These are phyloP conservation scores for Rhinoraja longicauda DNA, from an alignment of 2,797 vertebrate species.

Conservation along the genomic window DNA sequence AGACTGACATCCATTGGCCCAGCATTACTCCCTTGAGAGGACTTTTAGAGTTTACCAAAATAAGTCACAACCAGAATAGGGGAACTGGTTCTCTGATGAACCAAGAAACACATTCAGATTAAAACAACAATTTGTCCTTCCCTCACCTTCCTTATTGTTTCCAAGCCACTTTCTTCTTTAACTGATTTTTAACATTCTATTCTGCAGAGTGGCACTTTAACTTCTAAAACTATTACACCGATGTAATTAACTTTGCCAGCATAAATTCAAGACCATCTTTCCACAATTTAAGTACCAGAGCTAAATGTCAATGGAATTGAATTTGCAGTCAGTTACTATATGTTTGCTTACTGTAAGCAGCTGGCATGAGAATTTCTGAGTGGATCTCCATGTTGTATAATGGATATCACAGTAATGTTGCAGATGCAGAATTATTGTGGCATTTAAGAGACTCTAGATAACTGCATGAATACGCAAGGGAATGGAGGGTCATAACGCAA, in stretches of 20 bases:
- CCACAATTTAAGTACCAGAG: not conserved
- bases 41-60: not conserved
- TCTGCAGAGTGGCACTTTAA: not conserved
- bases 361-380: too few species aligned
- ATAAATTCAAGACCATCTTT: not conserved
- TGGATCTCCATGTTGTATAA: too few species aligned
- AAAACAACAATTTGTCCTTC: not conserved
- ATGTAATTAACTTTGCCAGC: not conserved
- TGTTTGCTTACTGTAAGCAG: too few species aligned
- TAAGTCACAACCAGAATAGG: not conserved
- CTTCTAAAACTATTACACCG: not conserved
- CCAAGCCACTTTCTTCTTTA: not conserved
- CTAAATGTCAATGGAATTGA: too few species aligned
- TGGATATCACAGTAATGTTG: too few species aligned
- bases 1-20: not conserved
- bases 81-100: not conserved
- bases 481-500: too few species aligned
- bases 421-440: too few species aligned
- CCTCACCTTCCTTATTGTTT: too few species aligned
- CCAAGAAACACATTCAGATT: not conserved
- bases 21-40: not conserved
- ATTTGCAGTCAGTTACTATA: too few species aligned
- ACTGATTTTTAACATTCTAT: not conserved
- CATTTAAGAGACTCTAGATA: too few species aligned
- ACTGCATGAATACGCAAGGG: too few species aligned